phyloP scores from a whole-genome alignment of 2,113 vertebrate genomes.

The Tor tambroides region DNA sequence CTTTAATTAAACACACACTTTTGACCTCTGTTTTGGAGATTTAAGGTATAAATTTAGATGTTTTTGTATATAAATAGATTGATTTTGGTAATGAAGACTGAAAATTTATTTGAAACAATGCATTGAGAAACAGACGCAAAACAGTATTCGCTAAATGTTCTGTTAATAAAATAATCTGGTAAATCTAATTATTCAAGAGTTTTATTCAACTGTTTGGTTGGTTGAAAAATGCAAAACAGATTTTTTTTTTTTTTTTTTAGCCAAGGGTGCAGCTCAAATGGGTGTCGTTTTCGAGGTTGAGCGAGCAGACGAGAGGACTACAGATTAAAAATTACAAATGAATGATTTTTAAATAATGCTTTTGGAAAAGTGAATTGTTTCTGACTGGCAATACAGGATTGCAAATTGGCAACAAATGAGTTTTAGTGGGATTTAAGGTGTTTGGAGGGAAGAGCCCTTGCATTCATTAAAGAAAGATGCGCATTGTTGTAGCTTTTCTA shows the following conservation, averaged over 20 bases:
- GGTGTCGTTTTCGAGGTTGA: background rate
- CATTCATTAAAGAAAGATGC: background rate
- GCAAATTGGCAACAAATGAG: slow-evolving; percentile 9
- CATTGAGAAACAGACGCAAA: background rate
- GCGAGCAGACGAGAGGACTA: slow-evolving; percentile 19
- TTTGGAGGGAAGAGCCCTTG: slow-evolving; percentile 13
- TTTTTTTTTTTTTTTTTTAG: background rate
- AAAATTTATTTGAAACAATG: background rate
- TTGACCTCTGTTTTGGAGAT: background rate
- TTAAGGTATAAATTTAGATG: background rate
- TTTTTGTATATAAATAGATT: background rate
- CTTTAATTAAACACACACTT: background rate
- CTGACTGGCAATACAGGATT: slow-evolving; percentile 3
- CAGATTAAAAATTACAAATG: slow-evolving; percentile 31
- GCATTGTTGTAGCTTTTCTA: background rate
- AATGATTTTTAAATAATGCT: slow-evolving; percentile 25
- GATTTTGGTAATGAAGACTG: background rate
- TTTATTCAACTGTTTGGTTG: background rate
- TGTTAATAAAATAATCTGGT: slow-evolving; percentile 16
- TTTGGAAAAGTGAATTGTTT: slow-evolving; percentile 13
- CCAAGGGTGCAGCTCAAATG: slow-evolving; percentile 33
- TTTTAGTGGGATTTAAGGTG: slow-evolving; percentile 29
- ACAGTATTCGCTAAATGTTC: background rate
- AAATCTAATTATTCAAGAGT: slow-evolving; percentile 18
- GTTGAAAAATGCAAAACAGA: slow-evolving; percentile 1